A percentile compares a stretch with the other conserved stretches of the same genome.
Conservation (phyloP, 2,113 vertebrate genomes). For the Pseudopodoces humilis region DNA sequence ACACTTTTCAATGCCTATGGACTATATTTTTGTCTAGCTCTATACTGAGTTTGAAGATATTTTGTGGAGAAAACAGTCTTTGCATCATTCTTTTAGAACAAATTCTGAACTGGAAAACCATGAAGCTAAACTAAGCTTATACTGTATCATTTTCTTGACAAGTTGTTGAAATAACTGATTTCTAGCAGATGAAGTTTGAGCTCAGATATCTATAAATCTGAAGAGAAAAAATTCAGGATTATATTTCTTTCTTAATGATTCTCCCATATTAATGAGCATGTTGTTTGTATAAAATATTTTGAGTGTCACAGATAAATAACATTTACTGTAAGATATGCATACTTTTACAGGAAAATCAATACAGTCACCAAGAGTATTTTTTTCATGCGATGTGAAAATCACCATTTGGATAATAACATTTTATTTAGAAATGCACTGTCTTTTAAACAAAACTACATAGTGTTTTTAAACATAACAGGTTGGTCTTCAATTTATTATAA, state of each 20-base stretch:
- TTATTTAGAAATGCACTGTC: background rate
- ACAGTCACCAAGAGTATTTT: background rate
- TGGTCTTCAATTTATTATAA: background rate
- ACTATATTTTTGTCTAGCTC: background rate
- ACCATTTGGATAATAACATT: background rate
- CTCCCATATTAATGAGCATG: background rate
- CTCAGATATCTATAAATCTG: background rate
- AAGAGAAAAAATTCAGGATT: background rate
- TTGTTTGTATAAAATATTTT: background rate
- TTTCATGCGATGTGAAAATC: background rate
- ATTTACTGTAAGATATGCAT: background rate
- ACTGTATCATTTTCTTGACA: background rate
- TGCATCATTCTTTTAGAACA: background rate
- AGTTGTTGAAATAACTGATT: background rate
- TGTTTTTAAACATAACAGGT: background rate
- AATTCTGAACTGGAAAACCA: background rate
- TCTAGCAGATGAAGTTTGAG: background rate
- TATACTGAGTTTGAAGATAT: background rate
- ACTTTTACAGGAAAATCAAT: background rate
- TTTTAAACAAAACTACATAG: background rate
- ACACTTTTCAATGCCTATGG: background rate
- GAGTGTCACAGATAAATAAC: background rate
- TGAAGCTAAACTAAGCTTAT: background rate
- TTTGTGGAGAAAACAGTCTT: background rate
- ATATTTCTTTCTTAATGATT: background rate